These are phyloP conservation scores for Rhimphoctona megacephalus DNA, from an alignment of 2,888 invertebrate genomes.

Conservation along the genomic window DNA sequence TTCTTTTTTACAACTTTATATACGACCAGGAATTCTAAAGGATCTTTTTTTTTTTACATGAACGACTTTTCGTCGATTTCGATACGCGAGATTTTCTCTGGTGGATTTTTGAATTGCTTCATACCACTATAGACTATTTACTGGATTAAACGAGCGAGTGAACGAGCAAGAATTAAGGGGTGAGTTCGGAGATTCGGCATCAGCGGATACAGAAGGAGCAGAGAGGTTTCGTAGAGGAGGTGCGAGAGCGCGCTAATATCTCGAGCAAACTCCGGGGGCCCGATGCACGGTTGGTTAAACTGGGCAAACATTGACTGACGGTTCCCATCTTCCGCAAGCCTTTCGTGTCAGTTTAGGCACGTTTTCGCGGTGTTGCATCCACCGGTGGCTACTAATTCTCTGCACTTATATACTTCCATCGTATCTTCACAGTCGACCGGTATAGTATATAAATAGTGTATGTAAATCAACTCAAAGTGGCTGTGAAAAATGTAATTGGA, in stretches of 20 bases:
- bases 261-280: conserved; percentile 77
- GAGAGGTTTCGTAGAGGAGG: conserved; percentile 73
- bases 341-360: conserved; percentile 70
- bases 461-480: background rate
- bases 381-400: conserved; percentile 57
- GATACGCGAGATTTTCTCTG: conserved; percentile 21
- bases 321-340: conserved; percentile 72
- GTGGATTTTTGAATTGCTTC: conserved; percentile 23
- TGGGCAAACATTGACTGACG: conserved; percentile 81
- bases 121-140: conserved; percentile 23
- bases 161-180: conserved; percentile 51
- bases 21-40: background rate
- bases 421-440: conserved; percentile 3
- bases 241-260: conserved; percentile 78
- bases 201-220: conserved; percentile 68
- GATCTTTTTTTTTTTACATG: background rate
- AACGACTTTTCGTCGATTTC: conserved; percentile 1
- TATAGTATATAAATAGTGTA: background rate
- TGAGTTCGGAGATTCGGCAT: conserved; percentile 53
- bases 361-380: conserved; percentile 65
- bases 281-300: conserved; percentile 80
- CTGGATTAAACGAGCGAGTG: conserved; percentile 50
- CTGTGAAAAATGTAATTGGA: background rate
- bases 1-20: background rate
- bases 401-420: conserved; percentile 33